These are phyloP conservation scores for Pteria penguin DNA, from an alignment of 2,888 invertebrate genomes.

Conservation along the genomic window DNA sequence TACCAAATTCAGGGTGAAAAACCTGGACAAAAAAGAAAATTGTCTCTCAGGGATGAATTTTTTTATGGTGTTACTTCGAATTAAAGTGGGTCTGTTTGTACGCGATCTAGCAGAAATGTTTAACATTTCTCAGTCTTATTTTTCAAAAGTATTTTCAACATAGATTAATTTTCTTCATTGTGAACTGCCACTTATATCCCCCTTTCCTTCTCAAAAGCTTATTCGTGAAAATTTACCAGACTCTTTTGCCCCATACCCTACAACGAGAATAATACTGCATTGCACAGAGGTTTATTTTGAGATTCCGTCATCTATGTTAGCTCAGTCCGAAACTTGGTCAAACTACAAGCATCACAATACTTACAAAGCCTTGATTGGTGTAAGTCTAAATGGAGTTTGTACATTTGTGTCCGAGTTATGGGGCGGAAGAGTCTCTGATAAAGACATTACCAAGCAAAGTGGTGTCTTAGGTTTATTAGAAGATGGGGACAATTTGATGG, in stretches of 20 bases:
- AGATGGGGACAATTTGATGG: constrained; percentile 13
- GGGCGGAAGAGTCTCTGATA: neutral
- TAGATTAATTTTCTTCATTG: neutral
- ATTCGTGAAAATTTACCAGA: neutral
- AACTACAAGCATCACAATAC: constrained; percentile 26
- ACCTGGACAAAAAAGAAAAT: constrained; percentile 16
- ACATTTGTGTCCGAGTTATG: constrained; percentile 17
- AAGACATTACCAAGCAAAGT: neutral
- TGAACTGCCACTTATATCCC: neutral
- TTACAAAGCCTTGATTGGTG: constrained; percentile 14
- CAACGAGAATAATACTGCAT: constrained; percentile 2
- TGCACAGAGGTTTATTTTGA: constrained; percentile 20
- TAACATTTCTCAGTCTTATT: neutral
- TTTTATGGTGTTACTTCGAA: neutral
- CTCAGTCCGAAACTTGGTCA: constrained; percentile 1
- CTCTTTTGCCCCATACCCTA: neutral
- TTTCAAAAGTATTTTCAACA: neutral
- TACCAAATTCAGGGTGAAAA: too few relatives aligned
- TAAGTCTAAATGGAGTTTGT: constrained; percentile 12
- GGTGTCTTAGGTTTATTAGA: constrained; percentile 16
- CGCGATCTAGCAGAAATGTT: neutral
- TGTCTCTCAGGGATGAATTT: neutral
- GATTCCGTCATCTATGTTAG: neutral
- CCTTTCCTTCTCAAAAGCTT: neutral
- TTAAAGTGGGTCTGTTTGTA: neutral